A percentile compares a stretch with the other conserved stretches of the same genome.
phyloP scores from a whole-genome alignment of 2,113 vertebrate species.

The Zapornia atra region DNA sequence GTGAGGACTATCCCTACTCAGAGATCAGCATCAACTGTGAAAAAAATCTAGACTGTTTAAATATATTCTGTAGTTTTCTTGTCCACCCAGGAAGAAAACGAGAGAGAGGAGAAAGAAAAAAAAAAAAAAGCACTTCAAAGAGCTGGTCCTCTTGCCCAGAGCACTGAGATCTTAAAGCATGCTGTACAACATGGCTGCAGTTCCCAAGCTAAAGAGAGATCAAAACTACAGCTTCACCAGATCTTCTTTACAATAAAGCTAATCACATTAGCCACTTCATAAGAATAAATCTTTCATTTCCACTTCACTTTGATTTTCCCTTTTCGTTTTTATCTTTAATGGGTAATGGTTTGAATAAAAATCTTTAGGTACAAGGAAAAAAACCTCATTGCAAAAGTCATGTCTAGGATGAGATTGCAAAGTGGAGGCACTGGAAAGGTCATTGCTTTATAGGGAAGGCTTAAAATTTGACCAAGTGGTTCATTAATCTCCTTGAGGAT shows the following conservation, averaged over 20 bases:
- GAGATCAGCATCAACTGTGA: neutral
- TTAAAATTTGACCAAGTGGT: neutral
- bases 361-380: neutral
- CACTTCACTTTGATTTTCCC: conserved; percentile 34
- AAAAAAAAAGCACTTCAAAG: neutral
- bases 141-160: neutral
- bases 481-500: neutral
- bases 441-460: neutral
- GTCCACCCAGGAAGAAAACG: neutral
- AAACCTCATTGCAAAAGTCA: neutral
- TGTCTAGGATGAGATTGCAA: neutral
- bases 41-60: neutral
- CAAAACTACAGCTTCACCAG: conserved; percentile 26
- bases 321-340: conserved; percentile 11
- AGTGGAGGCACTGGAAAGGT: neutral
- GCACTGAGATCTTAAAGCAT: neutral
- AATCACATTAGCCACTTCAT: conserved; percentile 38
- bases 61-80: neutral
- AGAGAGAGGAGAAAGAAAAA: neutral
- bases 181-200: neutral
- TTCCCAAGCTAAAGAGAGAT: conserved; percentile 20
- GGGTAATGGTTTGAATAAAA: neutral
- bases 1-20: neutral
- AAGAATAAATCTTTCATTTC: conserved; percentile 32
- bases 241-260: neutral